Conservation (phyloP, 2,797 vertebrate species). For the Crax fasciolata region DNA sequence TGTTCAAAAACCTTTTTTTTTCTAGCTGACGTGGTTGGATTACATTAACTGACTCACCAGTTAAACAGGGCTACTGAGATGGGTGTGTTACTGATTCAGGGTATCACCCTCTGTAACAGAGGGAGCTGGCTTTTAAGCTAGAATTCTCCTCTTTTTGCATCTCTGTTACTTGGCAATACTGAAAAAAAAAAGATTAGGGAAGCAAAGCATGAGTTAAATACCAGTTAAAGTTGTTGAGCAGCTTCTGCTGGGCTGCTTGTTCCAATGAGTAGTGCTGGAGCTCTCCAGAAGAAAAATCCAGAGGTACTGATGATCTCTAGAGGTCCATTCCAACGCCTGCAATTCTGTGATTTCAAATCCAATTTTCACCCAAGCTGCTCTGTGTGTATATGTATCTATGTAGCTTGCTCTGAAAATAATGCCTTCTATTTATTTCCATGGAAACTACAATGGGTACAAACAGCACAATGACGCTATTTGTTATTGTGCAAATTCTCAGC, state of each 20-base stretch:
- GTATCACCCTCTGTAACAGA: conserved; percentile 51
- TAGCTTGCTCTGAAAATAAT: no score
- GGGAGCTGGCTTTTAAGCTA: conserved; percentile 60
- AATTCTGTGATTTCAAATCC: neutral
- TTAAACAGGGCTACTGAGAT: conserved; percentile 70
- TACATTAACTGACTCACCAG: conserved; percentile 71
- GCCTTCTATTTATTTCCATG: no score
- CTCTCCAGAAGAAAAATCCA: conserved; percentile 14
- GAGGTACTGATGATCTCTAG: neutral
- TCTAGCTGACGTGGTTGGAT: conserved; percentile 69
- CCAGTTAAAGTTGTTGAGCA: conserved; percentile 1
- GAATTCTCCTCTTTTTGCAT: conserved; percentile 46
- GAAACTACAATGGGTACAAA: no score
- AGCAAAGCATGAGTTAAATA: conserved; percentile 51
- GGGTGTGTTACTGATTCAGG: conserved; percentile 71
- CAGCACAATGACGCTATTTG: no score
- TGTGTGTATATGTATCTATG: neutral
- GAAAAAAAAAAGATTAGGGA: conserved; percentile 68
- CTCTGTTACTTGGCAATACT: conserved; percentile 62
- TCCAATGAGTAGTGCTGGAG: neutral
- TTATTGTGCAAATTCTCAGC: no score
- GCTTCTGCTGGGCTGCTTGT: conserved; percentile 17
- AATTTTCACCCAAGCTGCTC: neutral
- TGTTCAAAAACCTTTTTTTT: conserved; percentile 72
- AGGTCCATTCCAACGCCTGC: no score